Evolutionary conservation across 2,113 vertebrate genomes (phyloP), one percentile per base, ranked within the genome.

Genomic region (Genyomyrus donnyi): DNA sequence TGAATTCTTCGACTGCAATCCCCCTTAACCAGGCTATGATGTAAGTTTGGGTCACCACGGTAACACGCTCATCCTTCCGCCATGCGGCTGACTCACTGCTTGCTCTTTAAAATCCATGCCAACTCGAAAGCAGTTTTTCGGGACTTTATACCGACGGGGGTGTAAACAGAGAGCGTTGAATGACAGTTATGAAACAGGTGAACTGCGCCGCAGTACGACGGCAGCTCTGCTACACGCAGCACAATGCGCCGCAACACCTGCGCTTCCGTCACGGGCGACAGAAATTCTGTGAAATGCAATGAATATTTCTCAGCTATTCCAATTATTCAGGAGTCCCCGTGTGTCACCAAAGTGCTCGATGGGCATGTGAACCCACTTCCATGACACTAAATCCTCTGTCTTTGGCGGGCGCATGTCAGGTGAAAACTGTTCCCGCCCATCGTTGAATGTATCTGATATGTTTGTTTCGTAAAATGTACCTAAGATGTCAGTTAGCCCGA

Each of bases 11-110:
- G 24, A 35, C 31, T 24, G 31, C 24, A 58, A 53, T 7, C 56
- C 58, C 87, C 56, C 88, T 77, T 49, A 19, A 46, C 46, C 45
- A 50, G 42, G 42, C 66, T 49, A n/a, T 46, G 62, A 77, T 70
- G 88, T 49, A 88, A 88, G 17, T 31, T 35, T 35, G 66, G 88
- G 42, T 89, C 88, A 89, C 88, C n/a, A 49, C 62, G 45, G 88
- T 77, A 89, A 31, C 88, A 77, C 35, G 88, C 46, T 74, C 66
- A 70, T 89, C 45, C n/a, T 50, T 42, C 42, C 48, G 4, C 45
- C 21, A n/a, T 87, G 49, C 31, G n/a, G n/a, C 49, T 53, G 27
- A 53, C 49, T 87, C 86, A 50, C 62, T 62, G 56, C 21, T 49
- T 50, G 45, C 42, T 31, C 35, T 88, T 88, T 88, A 88, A 88